Conservation (phyloP, 2,797 vertebrate genomes). For the Phalanger gymnotis region DNA sequence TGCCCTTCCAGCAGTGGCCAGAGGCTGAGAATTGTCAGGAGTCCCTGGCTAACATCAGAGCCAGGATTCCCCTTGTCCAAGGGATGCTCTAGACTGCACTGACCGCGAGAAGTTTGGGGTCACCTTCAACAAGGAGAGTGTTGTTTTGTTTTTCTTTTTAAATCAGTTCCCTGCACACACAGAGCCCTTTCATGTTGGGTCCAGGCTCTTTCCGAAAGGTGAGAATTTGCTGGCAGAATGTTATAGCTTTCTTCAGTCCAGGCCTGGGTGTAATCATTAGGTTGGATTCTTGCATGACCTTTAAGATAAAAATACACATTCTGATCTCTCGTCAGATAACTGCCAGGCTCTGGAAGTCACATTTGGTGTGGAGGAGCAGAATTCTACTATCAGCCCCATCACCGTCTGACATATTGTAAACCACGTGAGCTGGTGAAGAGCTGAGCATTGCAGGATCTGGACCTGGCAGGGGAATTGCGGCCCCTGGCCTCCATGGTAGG, state of each 20-base stretch:
- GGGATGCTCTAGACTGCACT: background rate
- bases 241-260: background rate
- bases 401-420: conserved; percentile 18
- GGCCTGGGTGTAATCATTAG: conserved; percentile 29
- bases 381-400: conserved; percentile 50
- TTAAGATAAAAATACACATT: conserved; percentile 67
- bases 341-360: conserved; percentile 47
- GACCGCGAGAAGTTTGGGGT: conserved; percentile 24
- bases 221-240: background rate
- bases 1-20: background rate
- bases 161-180: background rate
- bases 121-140: conserved; percentile 31
- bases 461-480: background rate
- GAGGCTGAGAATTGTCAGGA: background rate
- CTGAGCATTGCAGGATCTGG: background rate
- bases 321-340: conserved; percentile 64
- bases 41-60: background rate
- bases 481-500: background rate
- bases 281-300: conserved; percentile 63
- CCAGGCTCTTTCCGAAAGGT: background rate
- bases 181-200: too few species aligned
- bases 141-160: background rate
- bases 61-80: background rate
- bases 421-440: background rate
- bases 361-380: conserved; percentile 37